Evolutionary conservation across 2,797 vertebrate genomes (phyloP), one percentile per base, ranked within the genome.

Genomic region (Lepus oiostolus): DNA sequence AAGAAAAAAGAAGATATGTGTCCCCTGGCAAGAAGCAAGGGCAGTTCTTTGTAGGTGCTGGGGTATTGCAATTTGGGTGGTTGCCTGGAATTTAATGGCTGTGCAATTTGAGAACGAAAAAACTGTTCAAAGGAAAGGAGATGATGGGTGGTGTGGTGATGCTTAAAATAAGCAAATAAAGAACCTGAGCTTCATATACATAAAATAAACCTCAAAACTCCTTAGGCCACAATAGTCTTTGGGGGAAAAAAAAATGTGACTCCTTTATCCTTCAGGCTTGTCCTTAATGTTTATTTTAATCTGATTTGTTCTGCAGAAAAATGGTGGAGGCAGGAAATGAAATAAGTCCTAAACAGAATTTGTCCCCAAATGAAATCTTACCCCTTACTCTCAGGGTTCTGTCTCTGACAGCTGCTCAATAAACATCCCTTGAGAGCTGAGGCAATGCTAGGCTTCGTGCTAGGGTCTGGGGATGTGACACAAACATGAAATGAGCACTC

Each of bases 101-200:
- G n/a, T 84, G 50, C 60, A 65, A 92, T 89, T 77, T 92, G 72
- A 87, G 82, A 77, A 80, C 67, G 92, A 80, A 35, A 82, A 28
- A 58, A 89, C 9, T 16, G 13, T 75, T 71, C 32, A 74, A 81
- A 24, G 30, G 60, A 74, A 42, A 75, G 52, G 60, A 92, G 70
- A 58, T 58, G 52, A 84, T 30, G 52, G 30, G 30, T 76, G 2
- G 13, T 38, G 17, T 32, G 42, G 28, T 28, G 63, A 54, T 85
- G 17, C 24, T 52, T 63, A 93, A 58, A 58, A 58, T 58, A 58
- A 81, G 22, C 32, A 75, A 93, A 88, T 58, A 50, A 19, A 38
- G 19, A 70, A 17, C 38, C 0, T 0, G 1, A 86, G 54, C 35
- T 85, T 87, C 83, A 35, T 16, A 22, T 17, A 62, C 3, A 62